A percentile compares a stretch with the other conserved stretches of the same genome.
Conservation (phyloP, 2,797 vertebrate genomes). For the Gobio occitaniae region DNA sequence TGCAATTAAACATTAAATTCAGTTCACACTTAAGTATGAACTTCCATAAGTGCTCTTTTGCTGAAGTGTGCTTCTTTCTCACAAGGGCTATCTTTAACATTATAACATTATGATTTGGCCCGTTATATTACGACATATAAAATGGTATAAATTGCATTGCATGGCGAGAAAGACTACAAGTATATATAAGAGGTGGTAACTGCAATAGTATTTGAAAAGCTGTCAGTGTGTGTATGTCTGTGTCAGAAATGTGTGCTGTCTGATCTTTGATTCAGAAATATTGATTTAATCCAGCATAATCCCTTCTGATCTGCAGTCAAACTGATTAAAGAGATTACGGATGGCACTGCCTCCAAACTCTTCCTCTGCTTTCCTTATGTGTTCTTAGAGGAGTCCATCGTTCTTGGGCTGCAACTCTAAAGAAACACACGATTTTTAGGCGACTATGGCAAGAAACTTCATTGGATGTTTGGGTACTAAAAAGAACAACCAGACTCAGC, state of each 20-base stretch:
- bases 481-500: not conserved
- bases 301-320: slow-evolving; percentile 46
- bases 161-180: not conserved
- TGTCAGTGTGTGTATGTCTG: not conserved
- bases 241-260: not conserved
- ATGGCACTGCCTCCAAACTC: not conserved
- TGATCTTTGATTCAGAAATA: slow-evolving; percentile 37
- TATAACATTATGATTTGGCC: not conserved
- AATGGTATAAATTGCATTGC: not conserved
- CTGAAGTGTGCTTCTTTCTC: not conserved
- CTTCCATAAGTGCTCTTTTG: not conserved
- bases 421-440: not conserved
- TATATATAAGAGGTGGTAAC: not conserved
- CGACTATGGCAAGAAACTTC: not conserved
- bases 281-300: slow-evolving; percentile 58
- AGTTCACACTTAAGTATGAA: not conserved
- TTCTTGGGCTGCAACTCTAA: not conserved
- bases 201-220: not conserved
- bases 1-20: not conserved
- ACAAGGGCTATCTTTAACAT: not conserved
- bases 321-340: slow-evolving; percentile 54
- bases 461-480: slow-evolving; percentile 18
- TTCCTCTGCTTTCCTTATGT: slow-evolving; percentile 18
- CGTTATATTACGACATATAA: not conserved
- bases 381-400: not conserved